Conservation (phyloP, 2,113 vertebrate genomes). For the Lamprologus speciosus region DNA sequence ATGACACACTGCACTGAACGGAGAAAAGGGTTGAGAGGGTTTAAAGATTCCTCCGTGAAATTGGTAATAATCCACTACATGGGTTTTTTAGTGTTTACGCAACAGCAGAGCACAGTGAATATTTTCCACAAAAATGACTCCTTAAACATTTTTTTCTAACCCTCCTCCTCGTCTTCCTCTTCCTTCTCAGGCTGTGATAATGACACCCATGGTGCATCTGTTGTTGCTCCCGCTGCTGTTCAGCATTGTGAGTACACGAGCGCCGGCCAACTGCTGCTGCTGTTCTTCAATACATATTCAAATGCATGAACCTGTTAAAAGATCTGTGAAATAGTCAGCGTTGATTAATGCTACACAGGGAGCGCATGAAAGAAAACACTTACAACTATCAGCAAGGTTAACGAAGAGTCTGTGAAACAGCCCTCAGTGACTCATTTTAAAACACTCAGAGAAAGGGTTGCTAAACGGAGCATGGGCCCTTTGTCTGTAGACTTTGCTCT, state of each 20-base stretch:
- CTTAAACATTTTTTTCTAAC: background rate
- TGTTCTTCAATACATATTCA: constrained; percentile 15
- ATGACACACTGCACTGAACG: background rate
- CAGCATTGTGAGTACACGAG: constrained; percentile 62
- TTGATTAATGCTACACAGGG: background rate
- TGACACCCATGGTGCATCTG: constrained; percentile 58
- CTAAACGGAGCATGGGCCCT: background rate
- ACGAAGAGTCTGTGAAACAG: background rate
- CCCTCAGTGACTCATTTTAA: constrained; percentile 8
- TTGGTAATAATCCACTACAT: background rate
- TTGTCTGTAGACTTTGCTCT: constrained; percentile 41
- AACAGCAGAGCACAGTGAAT: background rate
- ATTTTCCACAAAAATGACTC: background rate
- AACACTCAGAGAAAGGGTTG: background rate
- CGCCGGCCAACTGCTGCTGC: background rate
- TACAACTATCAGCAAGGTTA: background rate
- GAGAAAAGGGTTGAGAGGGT: background rate
- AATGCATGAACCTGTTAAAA: background rate
- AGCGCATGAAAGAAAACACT: background rate
- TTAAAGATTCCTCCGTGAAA: background rate
- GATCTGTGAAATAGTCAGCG: background rate
- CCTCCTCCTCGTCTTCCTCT: background rate
- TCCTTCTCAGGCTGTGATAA: constrained; percentile 43
- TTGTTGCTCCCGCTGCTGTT: constrained; percentile 58
- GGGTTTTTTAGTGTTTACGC: background rate